phyloP scores from a whole-genome alignment of 2,797 vertebrate genomes.

The Takifugu rubripes region DNA sequence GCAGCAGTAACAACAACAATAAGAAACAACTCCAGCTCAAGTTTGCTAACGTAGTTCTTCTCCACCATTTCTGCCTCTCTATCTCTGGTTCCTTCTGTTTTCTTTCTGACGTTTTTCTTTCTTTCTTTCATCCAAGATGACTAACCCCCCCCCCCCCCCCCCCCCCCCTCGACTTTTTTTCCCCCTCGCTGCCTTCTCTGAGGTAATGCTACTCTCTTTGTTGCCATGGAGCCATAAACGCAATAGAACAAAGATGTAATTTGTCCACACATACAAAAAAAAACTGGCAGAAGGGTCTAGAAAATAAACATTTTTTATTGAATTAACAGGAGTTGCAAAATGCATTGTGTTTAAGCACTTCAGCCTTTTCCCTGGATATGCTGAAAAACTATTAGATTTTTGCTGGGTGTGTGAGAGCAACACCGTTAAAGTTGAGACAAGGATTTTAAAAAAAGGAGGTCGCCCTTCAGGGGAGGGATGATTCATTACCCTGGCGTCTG shows the following conservation, averaged over 20 bases:
- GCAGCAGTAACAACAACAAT: conserved; percentile 66
- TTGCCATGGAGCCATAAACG: conserved; percentile 9
- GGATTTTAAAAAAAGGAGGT: conserved; percentile 26
- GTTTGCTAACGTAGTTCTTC: conserved; percentile 25
- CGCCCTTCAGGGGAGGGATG: conserved; percentile 17
- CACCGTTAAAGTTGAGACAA: not conserved
- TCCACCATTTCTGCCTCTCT: conserved; percentile 41
- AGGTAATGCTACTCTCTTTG: conserved; percentile 14
- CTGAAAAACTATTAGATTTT: not conserved
- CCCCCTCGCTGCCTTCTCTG: conserved; percentile 22
- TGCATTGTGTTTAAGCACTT: conserved; percentile 4
- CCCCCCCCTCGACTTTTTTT: conserved; percentile 21
- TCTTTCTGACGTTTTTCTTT: conserved; percentile 3
- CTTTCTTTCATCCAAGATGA: not conserved
- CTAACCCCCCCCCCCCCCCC: not conserved
- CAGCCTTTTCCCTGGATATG: not conserved
- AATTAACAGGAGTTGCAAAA: conserved; percentile 2
- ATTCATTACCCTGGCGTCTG: conserved; percentile 37
- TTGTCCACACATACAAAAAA: conserved; percentile 18
- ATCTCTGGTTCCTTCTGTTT: conserved; percentile 1
- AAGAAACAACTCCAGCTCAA: conserved; percentile 59
- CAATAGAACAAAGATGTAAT: conserved; percentile 27
- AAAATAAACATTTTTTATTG: not conserved
- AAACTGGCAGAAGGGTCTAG: not conserved
- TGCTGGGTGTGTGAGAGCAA: not conserved